phyloP scores from a whole-genome alignment of 64 coral and sea anemone species.

The Astreopora myriophthalma region DNA sequence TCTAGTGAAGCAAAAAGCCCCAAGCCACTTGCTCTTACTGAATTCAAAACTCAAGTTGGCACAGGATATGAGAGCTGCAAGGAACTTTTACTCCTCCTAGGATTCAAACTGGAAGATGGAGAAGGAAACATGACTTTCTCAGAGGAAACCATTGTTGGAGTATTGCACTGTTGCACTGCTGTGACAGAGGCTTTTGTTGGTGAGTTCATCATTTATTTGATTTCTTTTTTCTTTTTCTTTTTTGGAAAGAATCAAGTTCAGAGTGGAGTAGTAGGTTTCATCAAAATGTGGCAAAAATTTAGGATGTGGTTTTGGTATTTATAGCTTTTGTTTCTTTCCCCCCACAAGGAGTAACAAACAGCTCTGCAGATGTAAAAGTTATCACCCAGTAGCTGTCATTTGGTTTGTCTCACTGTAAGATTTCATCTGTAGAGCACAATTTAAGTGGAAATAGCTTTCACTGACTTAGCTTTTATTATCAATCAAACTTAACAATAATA shows the following conservation, averaged over 20 bases:
- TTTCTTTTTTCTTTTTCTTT: neutral
- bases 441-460: no score
- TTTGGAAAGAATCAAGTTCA: no score
- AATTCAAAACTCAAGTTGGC: constrained; percentile 46
- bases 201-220: constrained; percentile 6
- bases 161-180: constrained; percentile 68
- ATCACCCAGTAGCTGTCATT: no score
- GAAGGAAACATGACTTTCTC: constrained; percentile 66
- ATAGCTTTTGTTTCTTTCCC: no score
- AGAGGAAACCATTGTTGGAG: neutral
- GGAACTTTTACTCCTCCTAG: constrained; percentile 62
- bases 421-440: neutral
- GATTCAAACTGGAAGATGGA: constrained; percentile 57
- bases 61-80: constrained; percentile 13
- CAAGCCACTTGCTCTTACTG: neutral
- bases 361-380: no score
- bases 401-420: neutral
- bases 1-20: constrained; percentile 38
- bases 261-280: neutral
- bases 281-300: neutral
- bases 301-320: no score
- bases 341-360: no score
- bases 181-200: constrained; percentile 70
- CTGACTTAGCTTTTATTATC: no score
- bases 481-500: no score